Evolutionary conservation across 2,888 invertebrate species (phyloP).

Genomic region (Lagria hirta): DNA sequence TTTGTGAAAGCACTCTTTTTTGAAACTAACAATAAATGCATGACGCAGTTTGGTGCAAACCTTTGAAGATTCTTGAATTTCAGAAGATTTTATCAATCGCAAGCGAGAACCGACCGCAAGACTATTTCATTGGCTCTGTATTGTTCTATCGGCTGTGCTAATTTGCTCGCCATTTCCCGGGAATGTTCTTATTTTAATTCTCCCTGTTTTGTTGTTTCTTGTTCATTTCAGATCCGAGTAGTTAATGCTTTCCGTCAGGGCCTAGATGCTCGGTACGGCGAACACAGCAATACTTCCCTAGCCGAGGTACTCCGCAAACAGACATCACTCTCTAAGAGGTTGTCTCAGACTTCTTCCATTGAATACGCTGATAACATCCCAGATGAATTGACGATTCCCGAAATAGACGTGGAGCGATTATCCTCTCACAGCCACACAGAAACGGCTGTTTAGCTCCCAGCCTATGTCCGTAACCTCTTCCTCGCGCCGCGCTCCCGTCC

Average conservation of each 20-base stretch:
- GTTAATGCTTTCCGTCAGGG: conserved; percentile 99
- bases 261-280: conserved; percentile 91
- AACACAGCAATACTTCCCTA: conserved; percentile 88
- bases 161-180: conserved; percentile 42
- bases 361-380: conserved; percentile 89
- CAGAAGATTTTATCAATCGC: conserved; percentile 4
- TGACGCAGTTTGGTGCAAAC: neutral
- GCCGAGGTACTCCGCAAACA: conserved; percentile 93
- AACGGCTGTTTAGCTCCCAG: conserved; percentile 77
- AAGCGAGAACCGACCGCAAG: conserved; percentile 40
- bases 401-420: conserved; percentile 89
- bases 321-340: conserved; percentile 87
- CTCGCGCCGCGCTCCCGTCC: conserved; percentile 33
- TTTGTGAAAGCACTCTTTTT: too few relatives aligned
- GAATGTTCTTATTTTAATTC: conserved; percentile 55
- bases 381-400: conserved; percentile 85
- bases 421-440: conserved; percentile 94
- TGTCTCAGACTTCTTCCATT: conserved; percentile 89
- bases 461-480: conserved; percentile 34
- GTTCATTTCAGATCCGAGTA: conserved; percentile 93
- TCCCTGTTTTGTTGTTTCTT: conserved; percentile 57
- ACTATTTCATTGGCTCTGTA: conserved; percentile 45
- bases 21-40: too few relatives aligned
- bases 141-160: conserved; percentile 53
- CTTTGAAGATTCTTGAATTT: neutral